Evolutionary conservation across 2,797 vertebrate genomes (phyloP).

Genomic region (Schizothorax lantsangensis): DNA sequence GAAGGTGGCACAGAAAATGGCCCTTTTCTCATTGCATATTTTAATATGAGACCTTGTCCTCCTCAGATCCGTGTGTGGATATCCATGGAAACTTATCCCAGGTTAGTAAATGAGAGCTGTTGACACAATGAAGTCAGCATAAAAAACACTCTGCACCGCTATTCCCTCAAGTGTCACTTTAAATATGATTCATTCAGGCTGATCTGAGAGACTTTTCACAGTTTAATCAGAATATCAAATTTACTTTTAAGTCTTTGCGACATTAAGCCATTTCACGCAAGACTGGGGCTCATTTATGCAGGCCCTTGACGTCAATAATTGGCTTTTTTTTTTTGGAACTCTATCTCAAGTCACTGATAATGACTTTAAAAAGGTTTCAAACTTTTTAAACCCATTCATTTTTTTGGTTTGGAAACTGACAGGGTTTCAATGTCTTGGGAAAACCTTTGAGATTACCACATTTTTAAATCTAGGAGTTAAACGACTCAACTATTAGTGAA

Average conservation of each 20-base stretch:
- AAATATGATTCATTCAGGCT: constrained; percentile 48
- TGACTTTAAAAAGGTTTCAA: constrained; percentile 25
- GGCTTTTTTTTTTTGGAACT: constrained; percentile 36
- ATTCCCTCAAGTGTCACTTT: constrained; percentile 47
- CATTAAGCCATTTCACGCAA: constrained; percentile 59
- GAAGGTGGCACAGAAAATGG: background rate
- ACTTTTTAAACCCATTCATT: background rate
- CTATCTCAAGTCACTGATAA: constrained; percentile 28
- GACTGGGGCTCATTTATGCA: constrained; percentile 53
- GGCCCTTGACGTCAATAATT: constrained; percentile 46
- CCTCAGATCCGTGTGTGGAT: constrained; percentile 31
- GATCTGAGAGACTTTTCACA: constrained; percentile 41
- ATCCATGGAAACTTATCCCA: constrained; percentile 52
- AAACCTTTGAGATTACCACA: constrained; percentile 24
- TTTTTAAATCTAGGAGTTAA: constrained; percentile 26
- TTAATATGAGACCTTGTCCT: constrained; percentile 17
- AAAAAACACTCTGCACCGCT: constrained; percentile 12
- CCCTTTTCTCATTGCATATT: constrained; percentile 25
- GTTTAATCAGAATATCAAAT: constrained; percentile 56
- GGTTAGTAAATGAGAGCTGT: constrained; percentile 34
- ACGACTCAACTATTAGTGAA: constrained; percentile 25
- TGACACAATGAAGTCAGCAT: constrained; percentile 42
- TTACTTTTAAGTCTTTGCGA: constrained; percentile 44
- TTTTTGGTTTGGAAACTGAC: background rate
- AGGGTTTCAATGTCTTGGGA: background rate